These are phyloP conservation scores for Lepidurus apus DNA, from an alignment of 1,140 invertebrate species.

Conservation along the genomic window DNA sequence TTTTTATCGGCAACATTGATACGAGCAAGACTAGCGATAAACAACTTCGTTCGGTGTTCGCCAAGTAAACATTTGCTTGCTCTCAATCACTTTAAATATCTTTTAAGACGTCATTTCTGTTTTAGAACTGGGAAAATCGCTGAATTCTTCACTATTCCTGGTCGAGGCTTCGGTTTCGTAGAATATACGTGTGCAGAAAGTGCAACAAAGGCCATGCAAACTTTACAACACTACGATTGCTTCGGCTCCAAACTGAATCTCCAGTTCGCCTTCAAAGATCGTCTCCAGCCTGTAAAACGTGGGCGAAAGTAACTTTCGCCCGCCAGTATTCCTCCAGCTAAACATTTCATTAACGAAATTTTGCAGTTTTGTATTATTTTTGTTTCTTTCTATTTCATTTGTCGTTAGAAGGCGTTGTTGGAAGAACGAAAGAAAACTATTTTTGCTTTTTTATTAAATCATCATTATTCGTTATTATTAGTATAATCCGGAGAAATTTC, in stretches of 20 bases:
- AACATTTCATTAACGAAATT: neutral
- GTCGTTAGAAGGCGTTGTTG: neutral
- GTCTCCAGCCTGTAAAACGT: neutral
- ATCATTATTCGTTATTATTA: no score
- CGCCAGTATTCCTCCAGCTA: neutral
- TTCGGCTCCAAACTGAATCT: neutral
- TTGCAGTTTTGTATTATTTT: neutral
- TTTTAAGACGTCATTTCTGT: neutral
- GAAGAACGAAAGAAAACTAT: neutral
- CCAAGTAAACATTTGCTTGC: neutral
- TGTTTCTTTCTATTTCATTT: neutral
- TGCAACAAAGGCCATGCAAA: conserved; percentile 1
- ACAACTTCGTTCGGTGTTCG: neutral
- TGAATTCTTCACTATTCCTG: neutral
- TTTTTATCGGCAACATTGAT: conserved; percentile 10
- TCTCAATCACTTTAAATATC: neutral
- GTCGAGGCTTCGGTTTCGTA: conserved; percentile 6
- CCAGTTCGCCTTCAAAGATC: conserved; percentile 10
- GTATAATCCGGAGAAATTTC: neutral
- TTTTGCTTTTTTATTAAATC: neutral
- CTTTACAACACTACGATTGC: neutral
- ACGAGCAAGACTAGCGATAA: conserved; percentile 14
- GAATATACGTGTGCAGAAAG: neutral
- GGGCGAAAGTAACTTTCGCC: conserved; percentile 1
- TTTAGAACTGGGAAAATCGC: neutral